Evolutionary conservation across 2,888 invertebrate genomes (phyloP).

Genomic region (Amphiduros pacificus): DNA sequence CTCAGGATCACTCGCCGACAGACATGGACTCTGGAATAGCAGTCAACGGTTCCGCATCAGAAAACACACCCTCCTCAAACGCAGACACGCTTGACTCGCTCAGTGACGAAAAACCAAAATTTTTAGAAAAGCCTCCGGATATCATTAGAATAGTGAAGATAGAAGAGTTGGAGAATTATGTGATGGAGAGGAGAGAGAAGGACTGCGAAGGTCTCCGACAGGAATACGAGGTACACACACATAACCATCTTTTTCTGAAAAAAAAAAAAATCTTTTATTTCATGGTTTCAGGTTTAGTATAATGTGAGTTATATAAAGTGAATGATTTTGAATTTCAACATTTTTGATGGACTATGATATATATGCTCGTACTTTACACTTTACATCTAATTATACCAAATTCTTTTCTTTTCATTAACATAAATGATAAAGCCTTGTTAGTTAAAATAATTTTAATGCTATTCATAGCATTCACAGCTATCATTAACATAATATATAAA

Average conservation of each 20-base stretch:
- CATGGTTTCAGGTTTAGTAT: no score
- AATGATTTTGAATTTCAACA: no score
- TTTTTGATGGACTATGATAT: no score
- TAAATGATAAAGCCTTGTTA: no score
- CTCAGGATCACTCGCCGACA: conserved; percentile 15
- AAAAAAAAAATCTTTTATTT: background rate
- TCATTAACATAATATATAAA: no score
- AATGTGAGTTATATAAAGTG: no score
- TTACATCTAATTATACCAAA: no score
- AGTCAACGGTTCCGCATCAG: conserved; percentile 12
- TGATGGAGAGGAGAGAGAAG: conserved; percentile 26
- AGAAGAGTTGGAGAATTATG: conserved; percentile 28
- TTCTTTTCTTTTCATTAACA: no score
- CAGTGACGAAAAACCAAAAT: background rate
- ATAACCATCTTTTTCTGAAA: background rate
- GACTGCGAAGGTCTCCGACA: conserved; percentile 26
- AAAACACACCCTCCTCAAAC: conserved; percentile 20
- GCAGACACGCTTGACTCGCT: conserved; percentile 9
- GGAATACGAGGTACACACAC: conserved; percentile 32
- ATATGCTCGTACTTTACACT: no score
- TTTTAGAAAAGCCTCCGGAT: background rate
- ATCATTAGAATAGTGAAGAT: conserved; percentile 11
- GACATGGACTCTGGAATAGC: conserved; percentile 16
- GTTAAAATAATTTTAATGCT: no score
- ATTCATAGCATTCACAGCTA: no score